phyloP scores from a whole-genome alignment of 2,797 vertebrate genomes.

The Argya squamiceps region DNA sequence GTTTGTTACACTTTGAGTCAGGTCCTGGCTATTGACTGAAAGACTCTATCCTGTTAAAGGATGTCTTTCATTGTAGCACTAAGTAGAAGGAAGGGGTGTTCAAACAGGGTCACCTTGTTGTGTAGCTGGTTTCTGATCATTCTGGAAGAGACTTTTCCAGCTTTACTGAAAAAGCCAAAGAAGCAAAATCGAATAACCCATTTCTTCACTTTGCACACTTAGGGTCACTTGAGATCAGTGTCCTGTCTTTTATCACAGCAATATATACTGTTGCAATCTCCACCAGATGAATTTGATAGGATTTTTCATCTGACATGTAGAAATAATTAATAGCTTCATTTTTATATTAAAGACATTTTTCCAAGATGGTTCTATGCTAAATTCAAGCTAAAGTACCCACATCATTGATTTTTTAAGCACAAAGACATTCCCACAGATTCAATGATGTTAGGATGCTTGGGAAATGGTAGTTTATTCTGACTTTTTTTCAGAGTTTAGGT shows the following conservation, averaged over 20 bases:
- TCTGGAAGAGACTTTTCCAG: not conserved
- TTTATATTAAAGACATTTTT: not conserved
- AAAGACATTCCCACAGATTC: not conserved
- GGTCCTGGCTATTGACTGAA: not conserved
- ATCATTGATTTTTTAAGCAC: not conserved
- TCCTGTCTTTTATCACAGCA: not conserved
- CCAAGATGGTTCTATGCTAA: not conserved
- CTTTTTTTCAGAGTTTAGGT: not conserved
- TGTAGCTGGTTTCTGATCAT: not conserved
- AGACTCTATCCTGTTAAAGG: not conserved
- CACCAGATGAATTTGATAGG: not conserved
- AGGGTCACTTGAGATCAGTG: not conserved
- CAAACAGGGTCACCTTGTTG: not conserved
- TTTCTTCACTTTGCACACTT: not conserved
- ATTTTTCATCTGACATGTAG: not conserved
- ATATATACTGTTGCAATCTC: not conserved
- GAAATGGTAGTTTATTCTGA: not conserved
- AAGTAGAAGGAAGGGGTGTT: not conserved
- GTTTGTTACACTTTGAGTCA: not conserved
- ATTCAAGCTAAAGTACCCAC: not conserved
- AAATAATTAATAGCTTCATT: not conserved
- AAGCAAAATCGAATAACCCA: not conserved
- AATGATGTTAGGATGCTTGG: not conserved
- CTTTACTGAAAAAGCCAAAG: not conserved
- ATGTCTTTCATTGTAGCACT: not conserved